phyloP scores from a whole-genome alignment of 2,888 invertebrate genomes.

The Camptogramma bilineatum region DNA sequence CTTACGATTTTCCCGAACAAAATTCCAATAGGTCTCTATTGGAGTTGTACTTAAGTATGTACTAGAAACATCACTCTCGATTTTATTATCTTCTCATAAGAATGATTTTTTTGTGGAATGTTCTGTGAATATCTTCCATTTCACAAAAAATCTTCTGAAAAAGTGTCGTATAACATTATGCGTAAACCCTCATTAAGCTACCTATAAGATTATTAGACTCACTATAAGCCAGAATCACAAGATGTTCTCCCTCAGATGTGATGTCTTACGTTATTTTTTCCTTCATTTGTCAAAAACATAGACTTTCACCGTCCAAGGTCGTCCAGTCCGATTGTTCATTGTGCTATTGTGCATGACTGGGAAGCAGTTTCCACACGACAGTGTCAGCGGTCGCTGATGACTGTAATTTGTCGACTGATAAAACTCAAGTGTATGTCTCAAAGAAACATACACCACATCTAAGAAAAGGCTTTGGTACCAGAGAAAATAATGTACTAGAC shows the following conservation, averaged over 20 bases:
- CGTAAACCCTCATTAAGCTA: too few relatives aligned
- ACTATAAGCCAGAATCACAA: too few relatives aligned
- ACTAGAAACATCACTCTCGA: background rate
- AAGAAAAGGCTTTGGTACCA: background rate
- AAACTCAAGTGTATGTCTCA: background rate
- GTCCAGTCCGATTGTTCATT: conserved; percentile 51
- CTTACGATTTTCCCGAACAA: background rate
- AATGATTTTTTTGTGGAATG: too few relatives aligned
- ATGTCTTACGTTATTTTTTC: conserved; percentile 32
- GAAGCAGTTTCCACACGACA: conserved; percentile 4
- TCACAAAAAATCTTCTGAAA: background rate
- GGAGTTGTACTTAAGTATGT: too few relatives aligned
- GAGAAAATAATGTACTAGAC: background rate
- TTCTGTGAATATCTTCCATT: too few relatives aligned
- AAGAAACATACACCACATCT: background rate
- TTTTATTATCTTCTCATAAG: background rate
- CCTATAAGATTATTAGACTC: too few relatives aligned
- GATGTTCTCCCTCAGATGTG: too few relatives aligned
- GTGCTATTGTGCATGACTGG: conserved; percentile 42
- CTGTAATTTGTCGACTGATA: conserved; percentile 4
- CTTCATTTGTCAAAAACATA: conserved; percentile 22
- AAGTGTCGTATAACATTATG: too few relatives aligned
- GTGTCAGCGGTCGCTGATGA: conserved; percentile 4
- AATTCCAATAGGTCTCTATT: too few relatives aligned
- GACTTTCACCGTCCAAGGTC: conserved; percentile 59